Evolutionary conservation across 2,113 vertebrate species (phyloP).

Genomic region (Glaucidium brasilianum): DNA sequence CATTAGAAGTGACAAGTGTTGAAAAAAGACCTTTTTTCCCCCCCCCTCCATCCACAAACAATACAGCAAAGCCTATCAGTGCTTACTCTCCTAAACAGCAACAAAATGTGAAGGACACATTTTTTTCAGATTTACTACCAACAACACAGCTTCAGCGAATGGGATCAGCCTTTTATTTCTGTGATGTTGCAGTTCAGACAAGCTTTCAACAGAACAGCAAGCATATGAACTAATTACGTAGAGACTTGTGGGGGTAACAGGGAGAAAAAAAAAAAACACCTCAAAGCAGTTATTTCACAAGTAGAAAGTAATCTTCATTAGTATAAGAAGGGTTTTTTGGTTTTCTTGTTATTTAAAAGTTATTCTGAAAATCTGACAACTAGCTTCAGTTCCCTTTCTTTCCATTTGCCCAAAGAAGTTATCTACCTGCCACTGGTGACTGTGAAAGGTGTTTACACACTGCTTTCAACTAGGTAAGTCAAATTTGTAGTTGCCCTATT

Average conservation of each 20-base stretch:
- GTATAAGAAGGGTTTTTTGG: background rate
- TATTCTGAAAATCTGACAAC: background rate
- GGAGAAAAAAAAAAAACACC: background rate
- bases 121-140: background rate
- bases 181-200: background rate
- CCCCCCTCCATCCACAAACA: background rate
- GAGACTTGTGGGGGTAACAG: fast-evolving
- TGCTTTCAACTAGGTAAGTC: background rate
- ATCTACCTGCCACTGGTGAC: background rate
- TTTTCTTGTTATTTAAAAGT: background rate
- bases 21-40: background rate
- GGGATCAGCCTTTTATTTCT: background rate
- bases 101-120: background rate
- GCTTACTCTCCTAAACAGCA: background rate
- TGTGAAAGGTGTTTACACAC: background rate
- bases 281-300: background rate
- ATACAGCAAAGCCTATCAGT: background rate
- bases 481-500: background rate
- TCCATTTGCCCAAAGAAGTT: background rate
- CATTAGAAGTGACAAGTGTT: background rate
- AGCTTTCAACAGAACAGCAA: background rate
- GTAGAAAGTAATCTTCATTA: background rate
- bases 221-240: background rate
- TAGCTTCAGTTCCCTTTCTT: background rate
- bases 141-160: background rate